Evolutionary conservation across 37 sponge, comb jelly and placozoan genomes (phyloP).

Genomic region (Haliclona indistincta): DNA sequence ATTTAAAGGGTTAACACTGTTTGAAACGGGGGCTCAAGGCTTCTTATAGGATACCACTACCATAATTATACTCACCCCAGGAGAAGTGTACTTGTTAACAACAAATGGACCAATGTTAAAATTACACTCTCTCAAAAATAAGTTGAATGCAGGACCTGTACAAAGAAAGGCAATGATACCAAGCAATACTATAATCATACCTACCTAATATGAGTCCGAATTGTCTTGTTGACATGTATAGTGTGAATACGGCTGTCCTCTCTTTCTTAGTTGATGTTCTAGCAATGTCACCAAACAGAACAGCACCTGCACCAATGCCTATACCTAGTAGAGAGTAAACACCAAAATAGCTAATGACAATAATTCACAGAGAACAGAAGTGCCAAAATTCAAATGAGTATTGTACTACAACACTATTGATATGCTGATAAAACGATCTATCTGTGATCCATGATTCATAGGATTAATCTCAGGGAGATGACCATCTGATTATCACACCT

Average conservation of each 20-base stretch:
- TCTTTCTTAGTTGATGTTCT: slow-evolving; percentile 64
- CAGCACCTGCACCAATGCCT: slow-evolving; percentile 86
- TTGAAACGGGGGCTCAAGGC: no score
- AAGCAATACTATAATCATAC: not conserved
- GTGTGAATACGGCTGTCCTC: slow-evolving; percentile 71
- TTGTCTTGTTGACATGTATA: slow-evolving; percentile 69
- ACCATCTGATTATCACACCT: not conserved
- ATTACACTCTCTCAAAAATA: slow-evolving; percentile 56
- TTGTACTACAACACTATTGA: not conserved
- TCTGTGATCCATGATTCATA: not conserved
- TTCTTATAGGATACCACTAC: not conserved
- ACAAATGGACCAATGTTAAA: slow-evolving; percentile 83
- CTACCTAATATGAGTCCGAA: slow-evolving; percentile 77
- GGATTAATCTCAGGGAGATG: not conserved
- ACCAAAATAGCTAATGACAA: no score
- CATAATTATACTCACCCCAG: slow-evolving; percentile 57
- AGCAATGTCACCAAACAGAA: slow-evolving; percentile 79
- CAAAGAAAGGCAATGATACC: not conserved
- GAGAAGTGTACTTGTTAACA: slow-evolving; percentile 58
- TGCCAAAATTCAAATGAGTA: no score
- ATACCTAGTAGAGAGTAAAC: no score
- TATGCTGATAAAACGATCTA: not conserved
- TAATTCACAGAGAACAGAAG: no score
- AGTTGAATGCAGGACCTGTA: slow-evolving; percentile 83
- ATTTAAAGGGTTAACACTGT: not conserved